These are phyloP conservation scores for Andrena hattorfiana DNA, from an alignment of 2,888 invertebrate genomes.

Conservation along the genomic window DNA sequence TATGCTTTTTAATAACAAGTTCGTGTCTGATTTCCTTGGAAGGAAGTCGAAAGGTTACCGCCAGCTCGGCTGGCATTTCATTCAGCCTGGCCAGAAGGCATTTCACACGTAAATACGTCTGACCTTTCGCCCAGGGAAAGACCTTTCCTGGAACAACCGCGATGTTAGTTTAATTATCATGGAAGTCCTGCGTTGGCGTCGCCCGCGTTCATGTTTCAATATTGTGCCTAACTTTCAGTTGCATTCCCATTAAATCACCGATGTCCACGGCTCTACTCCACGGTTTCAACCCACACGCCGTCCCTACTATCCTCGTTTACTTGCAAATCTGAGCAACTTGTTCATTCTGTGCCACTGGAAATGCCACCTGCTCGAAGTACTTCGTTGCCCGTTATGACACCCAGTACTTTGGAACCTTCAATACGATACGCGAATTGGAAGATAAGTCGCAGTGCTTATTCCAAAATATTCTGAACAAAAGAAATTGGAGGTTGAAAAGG, in stretches of 20 bases:
- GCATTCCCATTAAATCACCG: background rate
- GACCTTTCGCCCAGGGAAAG: constrained; percentile 60
- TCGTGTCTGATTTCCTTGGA: no score
- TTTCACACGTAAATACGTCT: constrained; percentile 22
- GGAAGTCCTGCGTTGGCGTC: constrained; percentile 47
- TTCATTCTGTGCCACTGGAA: background rate
- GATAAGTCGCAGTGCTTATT: background rate
- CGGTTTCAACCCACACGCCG: background rate
- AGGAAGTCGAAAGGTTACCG: background rate
- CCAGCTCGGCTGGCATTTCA: constrained; percentile 14
- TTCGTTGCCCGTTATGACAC: background rate
- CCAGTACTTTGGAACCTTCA: background rate
- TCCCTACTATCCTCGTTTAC: background rate
- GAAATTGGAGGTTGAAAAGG: no score
- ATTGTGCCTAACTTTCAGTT: constrained; percentile 27
- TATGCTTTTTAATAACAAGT: no score
- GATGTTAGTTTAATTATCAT: constrained; percentile 64
- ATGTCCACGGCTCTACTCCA: background rate
- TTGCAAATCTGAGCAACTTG: background rate
- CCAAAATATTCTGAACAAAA: no score
- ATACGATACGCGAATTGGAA: background rate
- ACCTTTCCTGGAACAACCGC: constrained; percentile 52
- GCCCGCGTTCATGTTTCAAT: constrained; percentile 1
- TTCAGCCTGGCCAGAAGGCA: constrained; percentile 11
- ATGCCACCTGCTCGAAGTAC: constrained; percentile 1